Evolutionary conservation across 2,888 invertebrate genomes (phyloP).

Genomic region (Synanthedon formicaeformis): DNA sequence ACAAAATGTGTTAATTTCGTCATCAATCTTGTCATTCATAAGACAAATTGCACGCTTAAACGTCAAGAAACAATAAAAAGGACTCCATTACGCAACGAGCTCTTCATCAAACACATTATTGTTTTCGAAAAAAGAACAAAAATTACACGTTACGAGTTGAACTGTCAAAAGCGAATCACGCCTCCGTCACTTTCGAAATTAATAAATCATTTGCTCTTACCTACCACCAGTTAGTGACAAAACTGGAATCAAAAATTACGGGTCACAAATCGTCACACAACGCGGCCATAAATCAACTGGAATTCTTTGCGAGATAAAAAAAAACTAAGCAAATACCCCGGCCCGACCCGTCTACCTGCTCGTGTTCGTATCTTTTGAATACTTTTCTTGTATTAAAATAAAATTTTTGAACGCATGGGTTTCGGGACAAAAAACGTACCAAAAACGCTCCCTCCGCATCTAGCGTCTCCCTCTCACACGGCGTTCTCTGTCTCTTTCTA

Average conservation of each 20-base stretch:
- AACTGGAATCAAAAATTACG: constrained; percentile 63
- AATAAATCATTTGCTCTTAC: constrained; percentile 53
- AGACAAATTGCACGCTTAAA: neutral
- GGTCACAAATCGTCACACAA: constrained; percentile 68
- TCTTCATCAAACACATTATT: neutral
- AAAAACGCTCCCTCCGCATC: constrained; percentile 53
- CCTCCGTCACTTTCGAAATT: constrained; percentile 38
- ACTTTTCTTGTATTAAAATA: constrained; percentile 68
- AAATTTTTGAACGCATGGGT: constrained; percentile 62
- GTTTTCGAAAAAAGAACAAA: neutral
- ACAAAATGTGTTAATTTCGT: too few species aligned
- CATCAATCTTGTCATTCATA: neutral
- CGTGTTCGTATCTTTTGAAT: constrained; percentile 58
- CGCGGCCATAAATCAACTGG: constrained; percentile 59
- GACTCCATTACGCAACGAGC: neutral
- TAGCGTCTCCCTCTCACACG: constrained; percentile 24
- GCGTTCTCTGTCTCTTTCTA: constrained; percentile 28
- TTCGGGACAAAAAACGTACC: constrained; percentile 61
- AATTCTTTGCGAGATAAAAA: constrained; percentile 57
- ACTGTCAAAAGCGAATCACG: constrained; percentile 52
- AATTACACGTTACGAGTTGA: constrained; percentile 5
- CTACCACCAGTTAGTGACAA: constrained; percentile 53
- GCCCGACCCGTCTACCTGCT: constrained; percentile 54
- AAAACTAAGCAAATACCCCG: constrained; percentile 64
- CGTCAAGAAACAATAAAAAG: neutral